Evolutionary conservation across 2,888 invertebrate genomes (phyloP).

Genomic region (Idaea biselata): DNA sequence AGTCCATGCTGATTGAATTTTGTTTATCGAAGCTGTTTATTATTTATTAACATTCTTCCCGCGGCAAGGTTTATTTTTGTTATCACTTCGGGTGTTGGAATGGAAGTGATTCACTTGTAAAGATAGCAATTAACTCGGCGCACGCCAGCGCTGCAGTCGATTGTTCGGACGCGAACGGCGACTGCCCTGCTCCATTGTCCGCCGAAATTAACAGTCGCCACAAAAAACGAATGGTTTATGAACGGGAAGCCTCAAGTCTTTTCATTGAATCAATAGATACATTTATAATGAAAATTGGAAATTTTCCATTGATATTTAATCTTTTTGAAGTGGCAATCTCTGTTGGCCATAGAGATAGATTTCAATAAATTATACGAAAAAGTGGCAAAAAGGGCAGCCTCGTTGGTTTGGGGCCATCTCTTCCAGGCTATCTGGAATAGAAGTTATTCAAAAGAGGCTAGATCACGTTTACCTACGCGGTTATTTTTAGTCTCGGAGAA

Average conservation of each 20-base stretch:
- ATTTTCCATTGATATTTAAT: background rate
- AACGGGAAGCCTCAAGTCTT: conserved; percentile 27
- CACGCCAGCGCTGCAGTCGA: conserved; percentile 47
- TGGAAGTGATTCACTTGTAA: conserved; percentile 57
- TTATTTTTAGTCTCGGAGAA: background rate
- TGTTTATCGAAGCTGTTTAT: conserved; percentile 34
- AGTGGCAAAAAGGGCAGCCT: too few species aligned
- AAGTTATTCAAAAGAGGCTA: too few species aligned
- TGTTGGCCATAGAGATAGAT: background rate
- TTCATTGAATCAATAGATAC: conserved; percentile 25
- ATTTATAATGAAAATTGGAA: background rate
- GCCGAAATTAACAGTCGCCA: conserved; percentile 58
- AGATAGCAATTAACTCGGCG: conserved; percentile 65
- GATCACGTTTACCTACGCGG: background rate
- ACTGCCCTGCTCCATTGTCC: conserved; percentile 60
- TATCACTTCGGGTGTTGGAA: conserved; percentile 39
- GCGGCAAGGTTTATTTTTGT: conserved; percentile 17
- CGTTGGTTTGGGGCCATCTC: too few species aligned
- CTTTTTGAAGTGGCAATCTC: background rate
- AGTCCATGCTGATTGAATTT: conserved; percentile 13
- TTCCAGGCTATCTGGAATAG: too few species aligned
- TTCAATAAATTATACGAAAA: too few species aligned
- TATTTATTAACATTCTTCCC: conserved; percentile 1
- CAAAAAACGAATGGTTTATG: conserved; percentile 51
- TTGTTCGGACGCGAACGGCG: conserved; percentile 58